Conservation (phyloP, 1,140 invertebrate species). For the Wiebesia pumilae region DNA sequence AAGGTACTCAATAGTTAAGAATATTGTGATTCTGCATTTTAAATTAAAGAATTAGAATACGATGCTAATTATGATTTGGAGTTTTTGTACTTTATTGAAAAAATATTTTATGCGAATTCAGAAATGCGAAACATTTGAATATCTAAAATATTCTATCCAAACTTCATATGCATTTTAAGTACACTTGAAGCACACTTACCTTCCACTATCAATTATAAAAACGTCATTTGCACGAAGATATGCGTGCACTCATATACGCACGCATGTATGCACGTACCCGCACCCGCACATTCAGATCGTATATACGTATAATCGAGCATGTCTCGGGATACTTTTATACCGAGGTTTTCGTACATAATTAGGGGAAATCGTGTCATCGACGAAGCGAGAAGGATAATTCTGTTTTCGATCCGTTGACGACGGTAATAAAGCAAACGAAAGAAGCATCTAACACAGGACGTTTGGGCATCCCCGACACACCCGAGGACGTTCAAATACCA, state of each 20-base stretch:
- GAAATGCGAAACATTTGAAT: no score
- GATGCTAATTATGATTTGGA: background rate
- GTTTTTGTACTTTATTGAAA: background rate
- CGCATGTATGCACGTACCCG: background rate
- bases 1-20: background rate
- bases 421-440: background rate
- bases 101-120: background rate
- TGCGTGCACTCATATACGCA: background rate
- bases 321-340: background rate
- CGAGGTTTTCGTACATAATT: constrained; percentile 23
- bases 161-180: background rate
- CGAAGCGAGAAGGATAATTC: background rate
- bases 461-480: background rate
- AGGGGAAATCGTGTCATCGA: background rate
- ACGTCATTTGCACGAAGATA: background rate
- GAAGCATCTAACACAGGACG: background rate
- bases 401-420: background rate
- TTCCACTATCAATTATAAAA: background rate
- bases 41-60: background rate
- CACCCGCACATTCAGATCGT: background rate
- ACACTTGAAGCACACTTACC: background rate
- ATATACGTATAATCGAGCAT: background rate
- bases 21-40: background rate
- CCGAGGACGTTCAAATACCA: background rate
- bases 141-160: background rate